phyloP scores from a whole-genome alignment of 2,797 vertebrate genomes.

The Chloroceryle amazona region DNA sequence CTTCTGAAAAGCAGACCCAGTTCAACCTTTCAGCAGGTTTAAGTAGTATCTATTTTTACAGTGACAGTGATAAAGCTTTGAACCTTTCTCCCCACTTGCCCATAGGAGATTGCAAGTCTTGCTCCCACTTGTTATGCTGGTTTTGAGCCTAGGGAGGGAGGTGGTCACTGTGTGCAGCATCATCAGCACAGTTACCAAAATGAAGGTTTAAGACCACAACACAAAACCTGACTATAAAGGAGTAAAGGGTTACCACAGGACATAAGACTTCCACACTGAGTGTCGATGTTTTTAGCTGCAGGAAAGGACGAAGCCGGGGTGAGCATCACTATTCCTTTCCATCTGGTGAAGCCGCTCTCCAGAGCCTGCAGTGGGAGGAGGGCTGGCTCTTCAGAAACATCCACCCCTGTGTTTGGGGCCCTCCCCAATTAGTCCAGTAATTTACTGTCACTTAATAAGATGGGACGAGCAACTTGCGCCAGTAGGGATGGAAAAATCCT shows the following conservation, averaged over 20 bases:
- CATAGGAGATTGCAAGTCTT: background rate
- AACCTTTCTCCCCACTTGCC: background rate
- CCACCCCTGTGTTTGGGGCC: background rate
- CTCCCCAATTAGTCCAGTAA: conserved; percentile 51
- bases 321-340: background rate
- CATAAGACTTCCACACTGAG: background rate
- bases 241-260: background rate
- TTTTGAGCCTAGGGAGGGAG: background rate
- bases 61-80: background rate
- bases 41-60: background rate
- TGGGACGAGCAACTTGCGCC: background rate
- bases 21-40: background rate
- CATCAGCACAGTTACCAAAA: background rate
- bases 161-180: background rate
- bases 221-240: background rate
- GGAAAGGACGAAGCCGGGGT: background rate
- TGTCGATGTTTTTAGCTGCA: background rate
- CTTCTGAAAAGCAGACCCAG: background rate
- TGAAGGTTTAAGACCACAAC: background rate
- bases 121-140: background rate
- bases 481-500: conserved; percentile 1
- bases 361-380: background rate
- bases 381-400: background rate
- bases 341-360: background rate
- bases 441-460: conserved; percentile 60